phyloP scores from a whole-genome alignment of 1,140 invertebrate species.

The Delia radicum region DNA sequence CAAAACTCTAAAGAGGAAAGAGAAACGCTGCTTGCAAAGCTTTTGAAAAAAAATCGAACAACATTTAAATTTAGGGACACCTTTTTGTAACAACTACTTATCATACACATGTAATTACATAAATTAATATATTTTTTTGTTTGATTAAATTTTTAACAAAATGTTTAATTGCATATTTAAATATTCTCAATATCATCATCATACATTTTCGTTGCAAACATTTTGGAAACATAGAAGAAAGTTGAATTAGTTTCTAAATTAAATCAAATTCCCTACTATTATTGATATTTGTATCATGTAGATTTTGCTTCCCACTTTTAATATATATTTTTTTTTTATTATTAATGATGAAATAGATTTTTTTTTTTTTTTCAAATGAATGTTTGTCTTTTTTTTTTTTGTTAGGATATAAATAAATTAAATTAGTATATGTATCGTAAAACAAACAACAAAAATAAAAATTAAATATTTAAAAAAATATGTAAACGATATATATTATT shows the following conservation, averaged over 20 bases:
- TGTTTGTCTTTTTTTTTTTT: background rate
- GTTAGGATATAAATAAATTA: background rate
- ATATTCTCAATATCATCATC: background rate
- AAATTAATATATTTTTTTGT: background rate
- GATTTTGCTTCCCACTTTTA: background rate
- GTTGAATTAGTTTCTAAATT: background rate
- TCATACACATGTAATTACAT: background rate
- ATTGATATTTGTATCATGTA: background rate
- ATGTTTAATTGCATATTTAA: background rate
- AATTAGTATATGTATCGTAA: background rate
- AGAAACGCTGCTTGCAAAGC: background rate
- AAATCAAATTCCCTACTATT: too few relatives aligned
- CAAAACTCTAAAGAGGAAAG: background rate
- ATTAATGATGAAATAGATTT: background rate
- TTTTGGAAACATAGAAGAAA: slow-evolving; percentile 11
- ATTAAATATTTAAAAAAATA: background rate
- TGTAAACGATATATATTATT: background rate
- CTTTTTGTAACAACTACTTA: background rate
- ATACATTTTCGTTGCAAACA: background rate
- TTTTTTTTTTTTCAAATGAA: background rate
- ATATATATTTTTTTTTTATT: background rate
- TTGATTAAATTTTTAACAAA: background rate
- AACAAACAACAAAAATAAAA: background rate
- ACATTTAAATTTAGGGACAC: background rate
- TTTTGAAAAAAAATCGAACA: background rate